Percentiles rank a stretch among this genome's conserved stretches.
Conservation (phyloP, 2,113 vertebrate genomes). For the Desmodus rotundus region DNA sequence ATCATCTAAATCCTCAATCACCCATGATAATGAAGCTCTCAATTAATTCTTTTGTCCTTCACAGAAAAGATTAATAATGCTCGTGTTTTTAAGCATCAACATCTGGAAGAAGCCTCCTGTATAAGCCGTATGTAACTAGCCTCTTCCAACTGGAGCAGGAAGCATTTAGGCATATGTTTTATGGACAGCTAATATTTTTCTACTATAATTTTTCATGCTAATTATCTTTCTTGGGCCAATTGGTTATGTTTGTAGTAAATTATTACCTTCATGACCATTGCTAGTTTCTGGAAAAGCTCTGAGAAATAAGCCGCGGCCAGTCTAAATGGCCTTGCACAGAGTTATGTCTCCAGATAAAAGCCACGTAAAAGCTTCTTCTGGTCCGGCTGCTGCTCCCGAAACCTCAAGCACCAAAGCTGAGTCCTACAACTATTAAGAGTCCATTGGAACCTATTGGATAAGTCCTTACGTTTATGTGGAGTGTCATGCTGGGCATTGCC, state of each 20-base stretch:
- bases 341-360: slow-evolving; percentile 16
- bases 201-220: slow-evolving; percentile 53
- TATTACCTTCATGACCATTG: slow-evolving; percentile 68
- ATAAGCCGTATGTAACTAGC: slow-evolving; percentile 46
- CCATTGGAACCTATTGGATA: neutral
- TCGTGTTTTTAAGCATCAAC: slow-evolving; percentile 43
- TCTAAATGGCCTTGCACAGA: slow-evolving; percentile 35
- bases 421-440: neutral
- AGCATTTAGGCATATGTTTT: slow-evolving; percentile 55
- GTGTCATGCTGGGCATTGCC: neutral
- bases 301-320: slow-evolving; percentile 23
- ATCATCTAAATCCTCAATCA: slow-evolving; percentile 54
- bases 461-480: neutral
- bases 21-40: slow-evolving; percentile 63
- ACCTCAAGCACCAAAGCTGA: neutral
- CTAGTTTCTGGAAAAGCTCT: slow-evolving; percentile 46
- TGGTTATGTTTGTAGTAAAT: slow-evolving; percentile 56
- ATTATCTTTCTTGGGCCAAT: slow-evolving; percentile 60
- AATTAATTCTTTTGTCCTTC: slow-evolving; percentile 68
- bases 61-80: slow-evolving; percentile 60
- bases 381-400: neutral
- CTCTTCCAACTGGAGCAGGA: slow-evolving; percentile 31
- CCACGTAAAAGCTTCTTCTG: slow-evolving; percentile 14
- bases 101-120: slow-evolving; percentile 44
- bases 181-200: slow-evolving; percentile 54